phyloP scores from a whole-genome alignment of 2,797 vertebrate genomes.

The Spinus olivaceus region DNA sequence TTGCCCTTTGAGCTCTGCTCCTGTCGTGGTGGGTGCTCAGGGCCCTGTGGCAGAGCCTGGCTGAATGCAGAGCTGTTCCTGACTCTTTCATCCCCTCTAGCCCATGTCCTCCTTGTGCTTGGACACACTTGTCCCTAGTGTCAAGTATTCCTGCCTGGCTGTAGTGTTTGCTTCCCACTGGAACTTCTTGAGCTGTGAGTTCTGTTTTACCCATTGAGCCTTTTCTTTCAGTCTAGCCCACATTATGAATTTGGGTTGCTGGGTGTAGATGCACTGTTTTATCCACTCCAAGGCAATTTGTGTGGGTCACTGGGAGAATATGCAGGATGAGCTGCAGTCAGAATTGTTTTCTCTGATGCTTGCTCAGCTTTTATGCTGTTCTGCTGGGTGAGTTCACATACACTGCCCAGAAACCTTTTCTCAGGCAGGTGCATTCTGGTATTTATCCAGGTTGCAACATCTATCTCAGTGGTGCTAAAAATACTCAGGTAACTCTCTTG shows the following conservation, averaged over 20 bases:
- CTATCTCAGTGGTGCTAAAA: background rate
- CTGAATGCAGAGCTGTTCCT: background rate
- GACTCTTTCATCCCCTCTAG: accelerated
- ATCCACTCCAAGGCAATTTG: background rate
- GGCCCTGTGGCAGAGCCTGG: background rate
- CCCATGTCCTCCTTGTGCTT: background rate
- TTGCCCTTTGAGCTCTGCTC: background rate
- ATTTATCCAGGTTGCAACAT: background rate
- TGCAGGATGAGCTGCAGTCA: background rate
- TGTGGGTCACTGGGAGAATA: background rate
- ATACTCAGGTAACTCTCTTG: background rate
- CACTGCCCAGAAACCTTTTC: background rate
- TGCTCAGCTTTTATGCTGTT: background rate
- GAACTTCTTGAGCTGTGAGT: background rate
- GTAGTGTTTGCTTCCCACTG: background rate
- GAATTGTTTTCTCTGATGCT: background rate
- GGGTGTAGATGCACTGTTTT: background rate
- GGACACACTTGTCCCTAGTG: accelerated
- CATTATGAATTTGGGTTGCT: background rate
- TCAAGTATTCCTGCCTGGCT: background rate
- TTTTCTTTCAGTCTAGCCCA: background rate
- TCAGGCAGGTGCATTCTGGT: background rate
- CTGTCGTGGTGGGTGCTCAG: accelerated
- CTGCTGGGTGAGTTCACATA: background rate
- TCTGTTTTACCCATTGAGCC: background rate